Percentiles rank a stretch among this genome's conserved stretches.
These are phyloP conservation scores for Leptopilina clavipes DNA, from an alignment of 1,140 invertebrate genomes.

Conservation along the genomic window DNA sequence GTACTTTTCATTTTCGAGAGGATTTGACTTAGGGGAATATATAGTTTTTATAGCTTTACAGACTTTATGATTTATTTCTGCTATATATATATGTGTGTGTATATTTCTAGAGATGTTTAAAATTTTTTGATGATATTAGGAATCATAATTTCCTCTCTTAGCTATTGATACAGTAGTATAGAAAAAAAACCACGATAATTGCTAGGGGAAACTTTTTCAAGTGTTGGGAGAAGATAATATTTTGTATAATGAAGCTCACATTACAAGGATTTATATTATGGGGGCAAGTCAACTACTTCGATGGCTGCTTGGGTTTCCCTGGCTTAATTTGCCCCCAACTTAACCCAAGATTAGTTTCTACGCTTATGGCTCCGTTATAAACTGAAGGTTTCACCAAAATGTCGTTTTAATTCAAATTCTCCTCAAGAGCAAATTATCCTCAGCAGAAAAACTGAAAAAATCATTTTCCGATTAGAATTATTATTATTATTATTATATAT, in stretches of 20 bases:
- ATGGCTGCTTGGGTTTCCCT: slow-evolving; percentile 43
- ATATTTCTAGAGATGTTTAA: too few relatives aligned
- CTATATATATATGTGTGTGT: background rate
- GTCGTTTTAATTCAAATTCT: background rate
- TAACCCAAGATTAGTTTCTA: slow-evolving; percentile 57
- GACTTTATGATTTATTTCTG: background rate
- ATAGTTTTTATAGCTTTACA: background rate
- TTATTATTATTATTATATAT: too few relatives aligned
- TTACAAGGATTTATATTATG: slow-evolving; percentile 58
- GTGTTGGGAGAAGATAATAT: slow-evolving; percentile 55
- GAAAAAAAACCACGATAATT: too few relatives aligned
- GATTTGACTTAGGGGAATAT: background rate
- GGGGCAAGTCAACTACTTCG: slow-evolving; percentile 58
- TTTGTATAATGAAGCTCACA: slow-evolving; percentile 48
- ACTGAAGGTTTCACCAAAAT: background rate
- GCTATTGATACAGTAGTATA: too few relatives aligned
- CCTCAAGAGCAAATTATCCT: background rate
- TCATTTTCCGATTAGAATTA: background rate
- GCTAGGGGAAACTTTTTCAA: background rate
- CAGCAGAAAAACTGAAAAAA: background rate
- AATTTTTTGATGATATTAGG: too few relatives aligned
- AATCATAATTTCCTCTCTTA: too few relatives aligned
- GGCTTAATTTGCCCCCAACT: slow-evolving; percentile 62
- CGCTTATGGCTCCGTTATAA: slow-evolving; percentile 40
- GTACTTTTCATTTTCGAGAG: background rate